phyloP scores from a whole-genome alignment of 2,888 invertebrate genomes.

The Electrophaes corylata region DNA sequence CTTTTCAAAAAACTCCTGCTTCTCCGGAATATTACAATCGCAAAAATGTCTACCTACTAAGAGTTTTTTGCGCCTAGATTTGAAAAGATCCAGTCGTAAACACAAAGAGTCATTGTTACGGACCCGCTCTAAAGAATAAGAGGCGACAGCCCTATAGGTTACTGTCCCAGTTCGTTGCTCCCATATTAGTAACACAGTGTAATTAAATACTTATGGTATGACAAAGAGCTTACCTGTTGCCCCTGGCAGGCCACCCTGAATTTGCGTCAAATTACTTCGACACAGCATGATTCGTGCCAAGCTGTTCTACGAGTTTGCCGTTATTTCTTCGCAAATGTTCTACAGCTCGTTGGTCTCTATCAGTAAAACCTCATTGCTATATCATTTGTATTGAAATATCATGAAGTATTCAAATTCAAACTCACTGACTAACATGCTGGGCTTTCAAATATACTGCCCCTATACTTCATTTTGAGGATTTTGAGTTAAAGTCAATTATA shows the following conservation, averaged over 20 bases:
- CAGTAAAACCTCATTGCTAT: not conserved
- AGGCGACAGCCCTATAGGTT: not conserved
- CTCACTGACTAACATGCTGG: too few species aligned
- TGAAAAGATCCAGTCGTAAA: not conserved
- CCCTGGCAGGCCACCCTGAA: conserved; percentile 58
- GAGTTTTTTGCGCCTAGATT: not conserved
- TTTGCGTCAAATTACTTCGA: conserved; percentile 62
- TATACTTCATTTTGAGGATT: too few species aligned
- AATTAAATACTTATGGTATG: conserved; percentile 16
- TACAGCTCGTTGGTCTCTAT: conserved; percentile 17
- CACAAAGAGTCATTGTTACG: not conserved
- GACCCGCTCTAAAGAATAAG: not conserved
- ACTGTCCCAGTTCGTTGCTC: not conserved
- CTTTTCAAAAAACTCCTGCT: not conserved
- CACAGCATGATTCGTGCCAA: conserved; percentile 52
- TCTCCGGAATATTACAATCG: not conserved
- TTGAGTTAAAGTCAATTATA: too few species aligned
- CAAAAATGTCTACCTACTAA: not conserved
- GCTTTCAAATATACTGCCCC: too few species aligned
- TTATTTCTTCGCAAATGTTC: conserved; percentile 19
- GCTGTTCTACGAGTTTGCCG: conserved; percentile 39
- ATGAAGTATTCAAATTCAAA: too few species aligned
- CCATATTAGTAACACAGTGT: not conserved
- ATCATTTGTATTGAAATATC: not conserved
- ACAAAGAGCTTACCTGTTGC: conserved; percentile 62